Evolutionary conservation across 2,888 invertebrate species (phyloP), one percentile per base, ranked within the genome.

Genomic region (Nycteola revayana): DNA sequence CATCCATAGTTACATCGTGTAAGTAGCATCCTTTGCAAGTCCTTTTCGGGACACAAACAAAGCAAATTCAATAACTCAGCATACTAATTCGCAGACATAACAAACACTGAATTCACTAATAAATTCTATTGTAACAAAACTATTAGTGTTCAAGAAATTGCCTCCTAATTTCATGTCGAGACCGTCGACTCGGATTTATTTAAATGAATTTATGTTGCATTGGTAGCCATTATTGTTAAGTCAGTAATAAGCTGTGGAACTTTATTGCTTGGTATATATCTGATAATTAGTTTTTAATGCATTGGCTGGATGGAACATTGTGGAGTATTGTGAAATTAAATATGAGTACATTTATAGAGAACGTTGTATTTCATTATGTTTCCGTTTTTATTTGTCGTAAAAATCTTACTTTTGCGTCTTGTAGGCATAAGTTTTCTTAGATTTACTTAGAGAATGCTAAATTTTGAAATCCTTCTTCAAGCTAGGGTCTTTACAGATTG

Each of bases 91-190:
- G 31, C 28, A 52, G 36, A 43, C 40, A 34, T 42, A 48, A 52
- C 33, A 52, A 34, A 23, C 25, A 9, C 20, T 17, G 18, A 7
- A 27, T 10, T 40, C 21, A 25, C 29, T 21, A 50, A 54, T 47
- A 47, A 52, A 52, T 54, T 40, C 33, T 38, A 42, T 30, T 42
- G 34, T 37, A 48, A 51, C 32, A 55, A 52, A 45, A 49, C 49
- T 36, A 56, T 42, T 33, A 42, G 33, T 36, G 46, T 41, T 46
- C 35, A 25, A 47, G 43, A 55, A 40, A 49, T 47, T 37, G 43
- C 32, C 41, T 47, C 39, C 45, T 56, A 51, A 52, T 56, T 51
- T 56, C 28, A 33, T 34, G 27, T 34, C 18, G 39, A 32, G 32
- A 30, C 30, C 34, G 45, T 54, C 56, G 45, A 32, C 24, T 34